phyloP scores from a whole-genome alignment of 2,888 invertebrate genomes.

The Netelia melanura region DNA sequence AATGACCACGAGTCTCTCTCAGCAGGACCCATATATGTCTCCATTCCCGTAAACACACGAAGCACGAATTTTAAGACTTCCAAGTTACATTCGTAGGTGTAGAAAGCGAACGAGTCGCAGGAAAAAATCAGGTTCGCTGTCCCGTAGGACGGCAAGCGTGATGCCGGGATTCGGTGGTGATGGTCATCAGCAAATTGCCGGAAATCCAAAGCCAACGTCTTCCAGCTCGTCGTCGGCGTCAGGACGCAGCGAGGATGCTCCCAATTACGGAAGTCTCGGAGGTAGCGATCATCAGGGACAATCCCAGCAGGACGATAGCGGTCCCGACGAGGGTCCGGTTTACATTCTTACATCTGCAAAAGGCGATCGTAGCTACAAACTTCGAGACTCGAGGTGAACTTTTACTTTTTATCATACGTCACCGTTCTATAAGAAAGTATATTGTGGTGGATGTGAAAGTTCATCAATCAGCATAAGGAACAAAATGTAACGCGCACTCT shows the following conservation, averaged over 20 bases:
- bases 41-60: background rate
- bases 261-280: constrained; percentile 78
- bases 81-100: constrained; percentile 80
- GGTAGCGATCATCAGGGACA: constrained; percentile 82
- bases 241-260: constrained; percentile 82
- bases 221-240: constrained; percentile 83
- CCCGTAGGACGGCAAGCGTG: constrained; percentile 82
- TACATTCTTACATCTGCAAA: constrained; percentile 83
- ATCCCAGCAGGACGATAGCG: constrained; percentile 82
- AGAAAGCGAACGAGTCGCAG: constrained; percentile 82
- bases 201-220: constrained; percentile 75
- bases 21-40: constrained; percentile 16
- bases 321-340: constrained; percentile 83
- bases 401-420: constrained; percentile 5
- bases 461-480: no score
- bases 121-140: constrained; percentile 82
- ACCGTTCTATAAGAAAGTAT: no score
- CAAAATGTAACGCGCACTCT: no score
- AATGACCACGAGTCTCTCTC: constrained; percentile 24
- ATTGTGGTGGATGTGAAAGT: no score
- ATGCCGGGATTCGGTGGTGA: constrained; percentile 78
- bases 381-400: constrained; percentile 90
- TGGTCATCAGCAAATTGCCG: constrained; percentile 69
- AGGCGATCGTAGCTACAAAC: constrained; percentile 87
- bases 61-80: constrained; percentile 74